A percentile compares a stretch with the other conserved stretches of the same genome.
Evolutionary conservation across 2,113 vertebrate species (phyloP).

Genomic region (Ciconia stormi): DNA sequence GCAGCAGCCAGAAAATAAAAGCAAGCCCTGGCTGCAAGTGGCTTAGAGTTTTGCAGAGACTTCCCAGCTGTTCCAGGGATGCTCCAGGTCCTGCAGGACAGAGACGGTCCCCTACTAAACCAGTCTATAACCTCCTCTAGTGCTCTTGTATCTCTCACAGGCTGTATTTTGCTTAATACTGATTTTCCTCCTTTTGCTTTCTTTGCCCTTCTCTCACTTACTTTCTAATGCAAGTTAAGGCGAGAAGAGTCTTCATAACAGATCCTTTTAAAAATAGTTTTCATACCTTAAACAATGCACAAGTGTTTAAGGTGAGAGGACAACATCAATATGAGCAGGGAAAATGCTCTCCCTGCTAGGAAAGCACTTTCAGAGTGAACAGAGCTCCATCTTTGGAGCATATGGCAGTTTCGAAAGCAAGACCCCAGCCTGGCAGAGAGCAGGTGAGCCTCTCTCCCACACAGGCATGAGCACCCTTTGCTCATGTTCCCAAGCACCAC

Average conservation of each 20-base stretch:
- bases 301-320: neutral
- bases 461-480: accelerated
- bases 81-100: neutral
- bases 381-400: neutral
- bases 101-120: neutral
- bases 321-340: neutral
- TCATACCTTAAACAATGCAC: neutral
- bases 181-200: neutral
- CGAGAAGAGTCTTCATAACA: neutral
- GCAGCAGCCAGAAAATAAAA: neutral
- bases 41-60: neutral
- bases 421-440: neutral
- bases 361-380: neutral
- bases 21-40: neutral
- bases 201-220: neutral
- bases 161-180: neutral
- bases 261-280: neutral
- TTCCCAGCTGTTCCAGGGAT: neutral
- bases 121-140: neutral
- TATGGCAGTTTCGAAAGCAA: accelerated
- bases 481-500: neutral
- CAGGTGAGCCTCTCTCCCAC: neutral
- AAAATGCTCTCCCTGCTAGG: neutral
- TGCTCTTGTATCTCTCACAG: neutral
- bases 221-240: neutral